phyloP scores from a whole-genome alignment of 1,140 invertebrate species.

The Drosophila tsacasi region DNA sequence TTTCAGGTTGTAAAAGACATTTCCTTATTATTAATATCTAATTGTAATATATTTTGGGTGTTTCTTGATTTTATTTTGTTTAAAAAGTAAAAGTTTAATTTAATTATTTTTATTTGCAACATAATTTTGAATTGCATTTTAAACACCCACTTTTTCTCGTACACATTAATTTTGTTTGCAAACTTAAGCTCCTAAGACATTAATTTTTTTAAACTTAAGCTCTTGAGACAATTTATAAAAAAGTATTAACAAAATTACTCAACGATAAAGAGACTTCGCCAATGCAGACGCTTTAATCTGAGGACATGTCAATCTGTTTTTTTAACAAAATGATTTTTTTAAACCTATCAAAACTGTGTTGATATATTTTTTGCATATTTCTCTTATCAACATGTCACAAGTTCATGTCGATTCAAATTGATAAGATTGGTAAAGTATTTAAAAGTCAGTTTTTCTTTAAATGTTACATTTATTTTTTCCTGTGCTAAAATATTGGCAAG shows the following conservation, averaged over 20 bases:
- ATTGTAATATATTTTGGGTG: background rate
- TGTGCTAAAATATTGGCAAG: constrained; percentile 31
- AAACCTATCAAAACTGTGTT: constrained; percentile 5
- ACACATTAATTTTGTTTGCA: no score
- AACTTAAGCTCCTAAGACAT: no score
- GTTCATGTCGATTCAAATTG: background rate
- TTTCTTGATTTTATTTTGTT: background rate
- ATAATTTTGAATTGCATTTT: no score
- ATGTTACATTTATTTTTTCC: background rate
- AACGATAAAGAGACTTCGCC: background rate
- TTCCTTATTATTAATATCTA: background rate
- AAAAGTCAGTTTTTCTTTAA: background rate
- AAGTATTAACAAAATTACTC: background rate
- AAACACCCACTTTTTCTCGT: background rate
- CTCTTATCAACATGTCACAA: constrained; percentile 12
- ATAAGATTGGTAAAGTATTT: constrained; percentile 10
- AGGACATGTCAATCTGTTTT: background rate
- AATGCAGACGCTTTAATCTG: constrained; percentile 5
- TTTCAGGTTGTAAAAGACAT: background rate
- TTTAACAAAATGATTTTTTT: constrained; percentile 18
- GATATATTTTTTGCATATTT: background rate
- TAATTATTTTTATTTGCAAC: no score
- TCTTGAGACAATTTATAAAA: background rate
- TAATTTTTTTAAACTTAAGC: background rate
- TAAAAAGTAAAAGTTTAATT: no score